Evolutionary conservation across 2,888 invertebrate genomes (phyloP).

Genomic region (Apamea sordens): DNA sequence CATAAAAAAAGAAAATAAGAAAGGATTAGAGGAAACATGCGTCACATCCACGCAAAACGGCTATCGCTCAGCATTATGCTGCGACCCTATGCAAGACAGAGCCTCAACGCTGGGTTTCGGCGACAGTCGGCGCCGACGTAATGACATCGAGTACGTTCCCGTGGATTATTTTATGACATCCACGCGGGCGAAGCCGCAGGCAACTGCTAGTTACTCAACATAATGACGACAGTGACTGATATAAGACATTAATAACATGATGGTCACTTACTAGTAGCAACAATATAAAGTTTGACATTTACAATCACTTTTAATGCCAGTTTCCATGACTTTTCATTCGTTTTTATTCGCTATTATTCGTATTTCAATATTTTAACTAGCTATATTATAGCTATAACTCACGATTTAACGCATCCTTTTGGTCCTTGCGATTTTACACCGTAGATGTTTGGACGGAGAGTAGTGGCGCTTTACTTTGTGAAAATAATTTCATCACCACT

Average conservation of each 20-base stretch:
- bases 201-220: neutral
- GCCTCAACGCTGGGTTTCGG: no score
- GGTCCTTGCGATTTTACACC: neutral
- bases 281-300: constrained; percentile 22
- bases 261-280: constrained; percentile 11
- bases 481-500: neutral
- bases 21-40: no score
- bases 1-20: no score
- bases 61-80: no score
- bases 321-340: constrained; percentile 28
- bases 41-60: no score
- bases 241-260: constrained; percentile 19
- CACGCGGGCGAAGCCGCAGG: no score
- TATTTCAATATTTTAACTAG: neutral
- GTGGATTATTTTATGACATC: neutral
- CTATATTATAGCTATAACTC: neutral
- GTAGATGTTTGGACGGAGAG: neutral
- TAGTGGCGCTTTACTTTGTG: neutral
- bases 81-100: no score
- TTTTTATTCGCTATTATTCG: neutral
- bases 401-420: neutral
- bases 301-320: constrained; percentile 5
- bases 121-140: no score
- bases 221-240: constrained; percentile 16
- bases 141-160: neutral